A percentile compares a stretch with the other conserved stretches of the same genome.
phyloP scores from a whole-genome alignment of 2,888 invertebrate species.

The Melinopterus prodromus region DNA sequence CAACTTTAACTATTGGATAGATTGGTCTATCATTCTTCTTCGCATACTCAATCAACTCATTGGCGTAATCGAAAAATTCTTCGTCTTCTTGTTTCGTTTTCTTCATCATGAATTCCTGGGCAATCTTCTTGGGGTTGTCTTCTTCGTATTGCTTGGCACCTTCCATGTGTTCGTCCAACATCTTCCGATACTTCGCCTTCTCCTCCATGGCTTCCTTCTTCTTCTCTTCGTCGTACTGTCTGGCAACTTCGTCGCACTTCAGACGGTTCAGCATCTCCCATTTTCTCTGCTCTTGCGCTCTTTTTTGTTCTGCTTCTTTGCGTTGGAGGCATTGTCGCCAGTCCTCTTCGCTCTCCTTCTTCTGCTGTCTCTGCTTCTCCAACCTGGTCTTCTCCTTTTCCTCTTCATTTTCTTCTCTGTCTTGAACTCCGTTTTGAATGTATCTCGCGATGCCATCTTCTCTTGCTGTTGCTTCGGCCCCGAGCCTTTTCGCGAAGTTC shows the following conservation, averaged over 20 bases:
- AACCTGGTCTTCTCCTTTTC: conserved; percentile 50
- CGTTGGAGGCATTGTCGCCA: conserved; percentile 52
- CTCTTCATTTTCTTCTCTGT: conserved; percentile 55
- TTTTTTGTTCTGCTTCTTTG: conserved; percentile 54
- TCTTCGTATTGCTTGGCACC: conserved; percentile 29
- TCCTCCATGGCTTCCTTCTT: conserved; percentile 59
- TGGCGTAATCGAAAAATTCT: conserved; percentile 64
- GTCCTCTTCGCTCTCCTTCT: conserved; percentile 48
- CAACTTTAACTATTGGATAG: conserved; percentile 60
- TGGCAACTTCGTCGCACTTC: conserved; percentile 63
- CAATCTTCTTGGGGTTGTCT: conserved; percentile 27
- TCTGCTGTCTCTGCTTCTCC: conserved; percentile 53
- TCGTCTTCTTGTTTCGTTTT: conserved; percentile 58
- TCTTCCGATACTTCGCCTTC: conserved; percentile 60
- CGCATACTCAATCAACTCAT: conserved; percentile 61
- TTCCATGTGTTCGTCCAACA: conserved; percentile 59
- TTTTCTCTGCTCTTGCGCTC: conserved; percentile 61
- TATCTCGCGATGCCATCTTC: conserved; percentile 26
- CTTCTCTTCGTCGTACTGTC: conserved; percentile 60
- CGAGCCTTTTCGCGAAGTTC: conserved; percentile 36
- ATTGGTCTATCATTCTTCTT: conserved; percentile 58
- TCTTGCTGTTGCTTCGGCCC: conserved; percentile 44
- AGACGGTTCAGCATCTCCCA: conserved; percentile 69
- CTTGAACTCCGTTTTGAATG: conserved; percentile 30
- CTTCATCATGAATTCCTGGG: conserved; percentile 49